Evolutionary conservation across 2,113 vertebrate species (phyloP).

Genomic region (Limnothrissa miodon): DNA sequence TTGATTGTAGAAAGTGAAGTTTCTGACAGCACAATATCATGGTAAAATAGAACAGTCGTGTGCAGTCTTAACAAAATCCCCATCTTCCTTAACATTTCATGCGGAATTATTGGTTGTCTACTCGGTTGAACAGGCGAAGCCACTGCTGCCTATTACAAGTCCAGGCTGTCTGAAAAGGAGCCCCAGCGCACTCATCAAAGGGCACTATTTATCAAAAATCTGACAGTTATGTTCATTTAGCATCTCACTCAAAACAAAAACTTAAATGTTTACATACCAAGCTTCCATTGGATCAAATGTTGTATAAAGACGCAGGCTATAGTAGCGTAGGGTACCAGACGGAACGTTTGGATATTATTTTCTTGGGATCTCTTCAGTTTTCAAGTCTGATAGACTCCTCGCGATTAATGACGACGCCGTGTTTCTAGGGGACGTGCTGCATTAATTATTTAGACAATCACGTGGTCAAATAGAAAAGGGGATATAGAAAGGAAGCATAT

Average conservation of each 20-base stretch:
- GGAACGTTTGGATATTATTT: conserved; percentile 88
- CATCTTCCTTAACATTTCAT: conserved; percentile 13
- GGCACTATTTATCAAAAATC: conserved; percentile 89
- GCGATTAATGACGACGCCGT: conserved; percentile 99
- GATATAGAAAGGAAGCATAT: conserved; percentile 79
- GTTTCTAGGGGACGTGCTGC: conserved; percentile 99
- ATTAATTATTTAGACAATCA: conserved; percentile 99
- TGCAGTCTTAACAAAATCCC: not conserved
- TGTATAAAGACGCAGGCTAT: conserved; percentile 77
- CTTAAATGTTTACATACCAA: conserved; percentile 95
- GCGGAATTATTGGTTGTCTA: conserved; percentile 17
- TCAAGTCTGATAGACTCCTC: conserved; percentile 99
- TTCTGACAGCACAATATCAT: not conserved
- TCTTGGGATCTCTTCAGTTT: conserved; percentile 99
- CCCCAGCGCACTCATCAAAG: conserved; percentile 80
- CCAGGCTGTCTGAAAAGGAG: conserved; percentile 73
- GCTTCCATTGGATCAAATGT: conserved; percentile 82
- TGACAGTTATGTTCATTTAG: conserved; percentile 93
- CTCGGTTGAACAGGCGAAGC: conserved; percentile 62
- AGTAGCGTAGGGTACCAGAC: conserved; percentile 81
- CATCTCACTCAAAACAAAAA: conserved; percentile 84
- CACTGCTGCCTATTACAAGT: conserved; percentile 75
- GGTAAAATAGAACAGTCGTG: not conserved
- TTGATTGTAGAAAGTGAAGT: not conserved
- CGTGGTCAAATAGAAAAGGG: conserved; percentile 93